Base-by-base conservation (phyloP, 1,140 invertebrate genomes). In the Monomorium pharaonis region DNA sequence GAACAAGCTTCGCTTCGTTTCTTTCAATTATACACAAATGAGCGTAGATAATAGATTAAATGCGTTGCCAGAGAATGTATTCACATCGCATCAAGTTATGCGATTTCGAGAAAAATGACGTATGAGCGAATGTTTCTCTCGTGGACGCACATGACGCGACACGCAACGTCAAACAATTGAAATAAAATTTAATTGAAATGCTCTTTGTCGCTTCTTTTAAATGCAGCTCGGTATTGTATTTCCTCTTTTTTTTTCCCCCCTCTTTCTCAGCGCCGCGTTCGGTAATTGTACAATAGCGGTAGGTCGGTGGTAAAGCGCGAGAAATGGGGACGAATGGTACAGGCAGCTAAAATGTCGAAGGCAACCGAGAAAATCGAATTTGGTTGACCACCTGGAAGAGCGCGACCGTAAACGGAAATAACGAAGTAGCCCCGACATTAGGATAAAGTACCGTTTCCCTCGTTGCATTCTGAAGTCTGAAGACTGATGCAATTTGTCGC, bases 291-390 rank as follows among this genome's bases (percentile, higher is more conserved):
- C 69, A 85, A 58, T 56, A 51, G 42, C n/a, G 54, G 49, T 56
- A 49, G 81, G 69, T 88, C 30, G 67, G 54, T 51, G 69, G 84
- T 74, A 81, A 81, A 88, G 62, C 47, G 63, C 54, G 49, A 77
- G 75, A 44, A 89, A 63, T 69, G 86, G 54, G 7, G 44, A 51
- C 37, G 33, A 56, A 76, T 69, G 58, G 69, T 75, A 88, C 54
- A 60, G 30, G 47, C 58, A 9, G 47, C 84, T 88, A 76, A 83
- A 89, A 85, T 75, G 88, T 88, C 72, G 75, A 58, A 60, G 60
- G 69, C 83, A 83, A 69, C n/a, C 70, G 87, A 83, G 88, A 30
- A 77, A 88, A 89, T 88, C 84, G 84, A 89, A 88, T 89, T 89
- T 88, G 84, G 74, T 58, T 86, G 76, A 74, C 75, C 37, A 42